Percentiles rank a stretch among this genome's conserved stretches.
Conservation (phyloP, 1,140 invertebrate species). For the Nephotettix cincticeps region DNA sequence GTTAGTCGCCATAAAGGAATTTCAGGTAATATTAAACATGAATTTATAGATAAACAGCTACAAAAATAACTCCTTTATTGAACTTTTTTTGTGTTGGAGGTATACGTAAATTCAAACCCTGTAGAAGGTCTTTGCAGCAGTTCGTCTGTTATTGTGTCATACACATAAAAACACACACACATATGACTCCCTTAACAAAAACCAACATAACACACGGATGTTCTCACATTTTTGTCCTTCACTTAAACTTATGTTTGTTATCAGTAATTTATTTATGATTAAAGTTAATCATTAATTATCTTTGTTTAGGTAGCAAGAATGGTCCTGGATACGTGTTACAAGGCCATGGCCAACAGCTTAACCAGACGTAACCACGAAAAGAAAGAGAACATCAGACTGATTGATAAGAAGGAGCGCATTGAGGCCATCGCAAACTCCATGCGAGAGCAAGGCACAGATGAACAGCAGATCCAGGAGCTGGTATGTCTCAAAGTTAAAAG, state of each 20-base stretch:
- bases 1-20: too few relatives aligned
- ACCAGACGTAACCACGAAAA: constrained; percentile 61
- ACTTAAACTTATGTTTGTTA: neutral
- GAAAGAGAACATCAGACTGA: constrained; percentile 66
- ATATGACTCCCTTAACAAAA: too few relatives aligned
- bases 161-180: too few relatives aligned
- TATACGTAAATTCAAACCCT: too few relatives aligned
- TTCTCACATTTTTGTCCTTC: too few relatives aligned
- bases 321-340: constrained; percentile 71
- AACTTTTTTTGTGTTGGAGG: too few relatives aligned
- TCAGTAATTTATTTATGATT: neutral
- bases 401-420: constrained; percentile 82
- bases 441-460: constrained; percentile 68
- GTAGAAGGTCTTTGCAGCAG: too few relatives aligned
- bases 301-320: constrained; percentile 64
- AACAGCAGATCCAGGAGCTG: constrained; percentile 70
- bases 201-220: too few relatives aligned
- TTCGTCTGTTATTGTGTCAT: too few relatives aligned
- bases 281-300: neutral
- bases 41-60: too few relatives aligned
- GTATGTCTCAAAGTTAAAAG: constrained; percentile 34
- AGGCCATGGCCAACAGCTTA: constrained; percentile 70
- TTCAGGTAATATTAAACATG: too few relatives aligned
- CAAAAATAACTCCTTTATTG: too few relatives aligned
- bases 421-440: constrained; percentile 76